Evolutionary conservation across 2,797 vertebrate species (phyloP).

Genomic region (Enteromius fasciolatus): DNA sequence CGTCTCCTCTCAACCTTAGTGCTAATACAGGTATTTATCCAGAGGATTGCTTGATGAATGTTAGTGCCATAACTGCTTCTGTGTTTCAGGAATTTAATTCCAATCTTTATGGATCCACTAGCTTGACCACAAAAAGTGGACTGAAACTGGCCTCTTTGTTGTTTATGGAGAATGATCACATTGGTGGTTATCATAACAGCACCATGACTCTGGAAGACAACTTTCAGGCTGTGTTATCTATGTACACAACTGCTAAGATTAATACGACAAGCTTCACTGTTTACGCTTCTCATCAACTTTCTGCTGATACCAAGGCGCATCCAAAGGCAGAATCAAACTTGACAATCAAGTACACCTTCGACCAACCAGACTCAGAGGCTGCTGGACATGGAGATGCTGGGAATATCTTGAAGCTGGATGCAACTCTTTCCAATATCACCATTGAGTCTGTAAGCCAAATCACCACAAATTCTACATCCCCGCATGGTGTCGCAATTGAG

Average conservation of each 20-base stretch:
- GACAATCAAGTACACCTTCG: slow-evolving; percentile 78
- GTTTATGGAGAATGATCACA: slow-evolving; percentile 75
- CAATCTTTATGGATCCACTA: slow-evolving; percentile 86
- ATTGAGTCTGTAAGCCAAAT: slow-evolving; percentile 78
- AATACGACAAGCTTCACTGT: slow-evolving; percentile 74
- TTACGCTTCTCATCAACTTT: slow-evolving; percentile 84
- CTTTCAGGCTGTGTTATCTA: slow-evolving; percentile 73
- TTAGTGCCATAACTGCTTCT: slow-evolving; percentile 83
- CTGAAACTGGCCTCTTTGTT: slow-evolving; percentile 87
- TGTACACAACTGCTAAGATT: slow-evolving; percentile 77
- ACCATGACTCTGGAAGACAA: slow-evolving; percentile 81
- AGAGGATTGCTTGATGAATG: slow-evolving; percentile 83
- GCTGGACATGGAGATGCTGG: slow-evolving; percentile 73
- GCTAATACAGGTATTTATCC: slow-evolving; percentile 81
- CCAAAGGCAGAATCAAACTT: slow-evolving; percentile 77
- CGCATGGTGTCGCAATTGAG: slow-evolving; percentile 69
- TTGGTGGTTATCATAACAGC: slow-evolving; percentile 84
- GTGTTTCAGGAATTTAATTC: slow-evolving; percentile 81
- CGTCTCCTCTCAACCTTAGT: slow-evolving; percentile 85
- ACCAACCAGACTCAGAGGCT: slow-evolving; percentile 68
- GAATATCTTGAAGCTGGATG: slow-evolving; percentile 83
- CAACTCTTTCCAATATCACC: slow-evolving; percentile 77
- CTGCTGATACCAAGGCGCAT: slow-evolving; percentile 81
- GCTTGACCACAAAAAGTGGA: slow-evolving; percentile 84
- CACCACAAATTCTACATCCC: slow-evolving; percentile 75